These are phyloP conservation scores for Cryptophagus acutangulus DNA, from an alignment of 2,888 invertebrate genomes.

Conservation along the genomic window DNA sequence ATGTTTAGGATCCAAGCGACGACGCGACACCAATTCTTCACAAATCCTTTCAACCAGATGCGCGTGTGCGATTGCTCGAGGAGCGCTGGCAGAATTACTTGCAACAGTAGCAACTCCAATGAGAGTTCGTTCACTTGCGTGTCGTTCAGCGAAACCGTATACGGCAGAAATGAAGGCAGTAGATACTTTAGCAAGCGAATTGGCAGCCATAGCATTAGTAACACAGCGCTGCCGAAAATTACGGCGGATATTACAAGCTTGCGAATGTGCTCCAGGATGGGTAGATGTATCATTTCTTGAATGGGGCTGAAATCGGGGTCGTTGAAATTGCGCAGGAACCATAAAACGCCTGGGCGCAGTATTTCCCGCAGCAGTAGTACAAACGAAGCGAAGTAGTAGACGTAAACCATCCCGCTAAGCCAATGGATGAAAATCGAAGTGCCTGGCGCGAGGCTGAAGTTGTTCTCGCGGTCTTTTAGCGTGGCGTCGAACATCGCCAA, in stretches of 20 bases:
- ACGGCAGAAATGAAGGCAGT: constrained; percentile 88
- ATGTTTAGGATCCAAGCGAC: constrained; percentile 82
- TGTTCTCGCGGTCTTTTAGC: constrained; percentile 79
- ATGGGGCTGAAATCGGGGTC: constrained; percentile 99
- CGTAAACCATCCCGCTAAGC: constrained; percentile 98
- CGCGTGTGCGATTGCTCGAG: constrained; percentile 95
- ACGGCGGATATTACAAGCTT: constrained; percentile 89
- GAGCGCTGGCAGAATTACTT: constrained; percentile 92
- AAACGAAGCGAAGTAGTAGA: constrained; percentile 98
- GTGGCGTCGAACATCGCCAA: constrained; percentile 87
- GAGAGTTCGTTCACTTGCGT: constrained; percentile 91
- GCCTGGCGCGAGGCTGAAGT: constrained; percentile 87
- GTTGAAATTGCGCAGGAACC: constrained; percentile 97
- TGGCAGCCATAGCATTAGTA: constrained; percentile 95
- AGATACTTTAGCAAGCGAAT: constrained; percentile 76
- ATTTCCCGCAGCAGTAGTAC: constrained; percentile 89
- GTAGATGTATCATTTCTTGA: constrained; percentile 97
- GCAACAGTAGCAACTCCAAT: constrained; percentile 82
- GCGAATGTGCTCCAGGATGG: constrained; percentile 85
- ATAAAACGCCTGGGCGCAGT: constrained; percentile 91
- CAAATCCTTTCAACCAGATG: constrained; percentile 84
- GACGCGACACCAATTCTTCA: constrained; percentile 79
- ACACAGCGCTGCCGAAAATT: constrained; percentile 91
- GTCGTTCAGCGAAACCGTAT: constrained; percentile 79
- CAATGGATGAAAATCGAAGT: constrained; percentile 98